Conservation (phyloP, 2,113 vertebrate species). For the Garra rufa region DNA sequence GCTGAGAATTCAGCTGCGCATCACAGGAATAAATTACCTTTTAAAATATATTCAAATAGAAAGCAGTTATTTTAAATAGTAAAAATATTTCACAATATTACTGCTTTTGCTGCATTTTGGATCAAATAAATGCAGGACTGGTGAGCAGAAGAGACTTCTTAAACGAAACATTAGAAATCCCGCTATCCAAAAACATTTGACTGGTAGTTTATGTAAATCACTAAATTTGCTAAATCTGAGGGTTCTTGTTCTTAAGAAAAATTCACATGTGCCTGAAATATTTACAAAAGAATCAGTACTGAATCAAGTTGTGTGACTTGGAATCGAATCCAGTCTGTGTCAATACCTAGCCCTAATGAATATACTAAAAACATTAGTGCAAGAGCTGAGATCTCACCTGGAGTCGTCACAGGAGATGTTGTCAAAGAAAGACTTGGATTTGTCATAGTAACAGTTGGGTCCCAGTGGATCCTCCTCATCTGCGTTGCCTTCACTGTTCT, state of each 20-base stretch:
- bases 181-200: no score
- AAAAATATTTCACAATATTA: no score
- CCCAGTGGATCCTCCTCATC: conserved; percentile 89
- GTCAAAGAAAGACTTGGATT: conserved; percentile 98
- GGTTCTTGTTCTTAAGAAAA: neutral
- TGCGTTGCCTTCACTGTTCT: conserved; percentile 85
- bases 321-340: neutral
- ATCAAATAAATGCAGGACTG: no score
- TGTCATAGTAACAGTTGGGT: conserved; percentile 94
- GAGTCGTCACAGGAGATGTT: conserved; percentile 95
- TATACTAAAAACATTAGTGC: neutral
- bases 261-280: neutral
- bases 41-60: no score
- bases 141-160: no score
- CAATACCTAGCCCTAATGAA: neutral
- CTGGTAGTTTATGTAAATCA: no score
- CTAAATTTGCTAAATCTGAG: no score
- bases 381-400: conserved; percentile 75
- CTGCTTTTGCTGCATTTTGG: no score
- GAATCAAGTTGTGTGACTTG: neutral
- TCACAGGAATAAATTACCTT: no score
- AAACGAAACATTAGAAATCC: no score
- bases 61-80: no score
- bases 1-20: no score
- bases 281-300: neutral